phyloP scores from a whole-genome alignment of 2,888 invertebrate species.

The Tinea pellionella region DNA sequence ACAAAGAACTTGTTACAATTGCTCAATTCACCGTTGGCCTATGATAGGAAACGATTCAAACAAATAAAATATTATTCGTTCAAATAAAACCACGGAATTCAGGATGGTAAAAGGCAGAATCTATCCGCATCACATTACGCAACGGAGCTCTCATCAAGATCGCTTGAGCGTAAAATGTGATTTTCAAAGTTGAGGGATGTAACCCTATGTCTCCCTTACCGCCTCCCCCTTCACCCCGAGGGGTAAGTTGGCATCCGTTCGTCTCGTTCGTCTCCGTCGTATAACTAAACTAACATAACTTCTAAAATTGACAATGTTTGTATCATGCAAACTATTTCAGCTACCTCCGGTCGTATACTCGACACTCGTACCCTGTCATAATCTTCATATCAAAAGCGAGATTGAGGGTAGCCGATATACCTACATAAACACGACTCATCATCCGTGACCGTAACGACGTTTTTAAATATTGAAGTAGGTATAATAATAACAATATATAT shows the following conservation, averaged over 20 bases:
- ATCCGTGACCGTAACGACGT: too few species aligned
- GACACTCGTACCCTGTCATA: too few species aligned
- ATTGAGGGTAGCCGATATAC: too few species aligned
- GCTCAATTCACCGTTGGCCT: too few species aligned
- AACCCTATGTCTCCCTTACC: constrained; percentile 18
- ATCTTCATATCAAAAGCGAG: too few species aligned
- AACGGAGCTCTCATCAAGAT: constrained; percentile 21
- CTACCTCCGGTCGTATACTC: neutral
- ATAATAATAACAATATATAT: too few species aligned
- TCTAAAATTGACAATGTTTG: neutral
- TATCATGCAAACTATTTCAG: neutral
- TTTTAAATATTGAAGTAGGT: too few species aligned
- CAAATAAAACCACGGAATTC: constrained; percentile 10
- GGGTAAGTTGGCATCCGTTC: neutral
- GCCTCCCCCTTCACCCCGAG: neutral
- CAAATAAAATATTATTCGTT: neutral
- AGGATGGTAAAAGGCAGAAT: constrained; percentile 8
- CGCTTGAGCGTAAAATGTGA: constrained; percentile 27
- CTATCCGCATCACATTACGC: constrained; percentile 19
- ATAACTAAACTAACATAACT: neutral
- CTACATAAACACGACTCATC: too few species aligned
- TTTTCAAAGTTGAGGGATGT: constrained; percentile 30
- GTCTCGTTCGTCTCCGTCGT: neutral
- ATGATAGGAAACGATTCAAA: neutral
- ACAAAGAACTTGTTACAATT: neutral